Evolutionary conservation across 2,797 vertebrate species (phyloP).

Genomic region (Sebastes matsubarae): DNA sequence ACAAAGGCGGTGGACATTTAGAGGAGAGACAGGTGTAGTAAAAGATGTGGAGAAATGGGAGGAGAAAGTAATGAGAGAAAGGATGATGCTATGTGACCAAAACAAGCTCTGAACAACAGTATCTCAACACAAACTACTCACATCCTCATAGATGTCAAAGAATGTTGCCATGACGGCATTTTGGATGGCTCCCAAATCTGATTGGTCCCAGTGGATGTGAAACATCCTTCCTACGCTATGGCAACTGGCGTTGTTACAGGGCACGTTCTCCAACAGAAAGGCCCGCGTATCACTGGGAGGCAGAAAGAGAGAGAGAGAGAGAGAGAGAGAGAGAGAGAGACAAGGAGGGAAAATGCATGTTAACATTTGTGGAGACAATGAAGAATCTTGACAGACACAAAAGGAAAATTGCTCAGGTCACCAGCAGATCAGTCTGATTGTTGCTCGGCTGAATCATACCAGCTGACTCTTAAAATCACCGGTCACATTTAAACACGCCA

Average conservation of each 20-base stretch:
- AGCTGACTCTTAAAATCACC: neutral
- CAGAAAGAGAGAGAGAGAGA: neutral
- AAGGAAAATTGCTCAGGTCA: neutral
- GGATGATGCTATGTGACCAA: neutral
- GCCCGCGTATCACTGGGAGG: slow-evolving; percentile 87
- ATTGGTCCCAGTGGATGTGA: slow-evolving; percentile 92
- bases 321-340: neutral
- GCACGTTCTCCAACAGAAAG: slow-evolving; percentile 93
- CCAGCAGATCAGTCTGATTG: neutral
- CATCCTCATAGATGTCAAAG: slow-evolving; percentile 98
- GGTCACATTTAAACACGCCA: neutral
- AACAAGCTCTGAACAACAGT: neutral
- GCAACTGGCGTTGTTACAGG: slow-evolving; percentile 86
- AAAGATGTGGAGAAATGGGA: neutral
- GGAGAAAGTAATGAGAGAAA: neutral
- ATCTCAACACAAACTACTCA: slow-evolving; percentile 82
- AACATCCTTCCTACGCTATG: slow-evolving; percentile 86
- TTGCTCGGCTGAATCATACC: neutral
- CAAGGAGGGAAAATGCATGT: neutral
- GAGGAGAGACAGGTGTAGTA: neutral
- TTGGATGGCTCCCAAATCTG: slow-evolving; percentile 89
- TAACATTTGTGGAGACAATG: neutral
- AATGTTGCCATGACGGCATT: slow-evolving; percentile 90
- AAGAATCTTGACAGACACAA: neutral
- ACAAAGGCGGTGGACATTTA: neutral